Evolutionary conservation across 1,140 invertebrate genomes (phyloP).

Genomic region (Drosophila watanabei): DNA sequence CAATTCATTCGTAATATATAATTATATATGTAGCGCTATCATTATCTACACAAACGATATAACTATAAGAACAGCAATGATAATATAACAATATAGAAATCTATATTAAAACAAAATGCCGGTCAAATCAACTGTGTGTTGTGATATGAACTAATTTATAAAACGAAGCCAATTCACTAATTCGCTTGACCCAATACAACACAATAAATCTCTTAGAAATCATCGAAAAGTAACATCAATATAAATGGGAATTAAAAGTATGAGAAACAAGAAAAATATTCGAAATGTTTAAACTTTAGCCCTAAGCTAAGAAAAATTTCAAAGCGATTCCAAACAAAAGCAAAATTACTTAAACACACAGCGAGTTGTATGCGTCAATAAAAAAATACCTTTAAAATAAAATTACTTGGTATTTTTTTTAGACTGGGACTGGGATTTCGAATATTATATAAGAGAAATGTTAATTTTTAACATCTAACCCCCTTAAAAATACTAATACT

Average conservation of each 20-base stretch:
- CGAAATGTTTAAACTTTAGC: conserved; percentile 32
- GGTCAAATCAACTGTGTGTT: conserved; percentile 84
- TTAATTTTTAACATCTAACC: too few species aligned
- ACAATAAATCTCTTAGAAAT: conserved; percentile 23
- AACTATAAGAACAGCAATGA: conserved; percentile 55
- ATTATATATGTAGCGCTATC: conserved; percentile 41
- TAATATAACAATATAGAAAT: conserved; percentile 54
- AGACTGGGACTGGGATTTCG: too few species aligned
- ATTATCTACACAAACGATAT: conserved; percentile 44
- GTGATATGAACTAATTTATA: conserved; percentile 85
- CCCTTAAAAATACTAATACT: too few species aligned
- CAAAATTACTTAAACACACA: conserved; percentile 74
- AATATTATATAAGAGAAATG: too few species aligned
- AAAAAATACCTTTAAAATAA: conserved; percentile 39
- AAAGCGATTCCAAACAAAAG: conserved; percentile 52
- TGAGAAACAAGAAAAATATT: conserved; percentile 18
- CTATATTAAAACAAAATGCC: conserved; percentile 57
- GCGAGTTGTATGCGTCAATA: conserved; percentile 77
- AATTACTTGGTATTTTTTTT: background rate
- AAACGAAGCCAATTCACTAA: conserved; percentile 43
- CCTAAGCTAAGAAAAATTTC: conserved; percentile 44
- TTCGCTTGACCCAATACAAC: conserved; percentile 56
- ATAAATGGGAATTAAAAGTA: conserved; percentile 46
- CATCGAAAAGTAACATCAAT: conserved; percentile 20
- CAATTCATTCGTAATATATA: conserved; percentile 58